These are phyloP conservation scores for Clinocottus analis DNA, from an alignment of 2,113 vertebrate species.

Conservation along the genomic window DNA sequence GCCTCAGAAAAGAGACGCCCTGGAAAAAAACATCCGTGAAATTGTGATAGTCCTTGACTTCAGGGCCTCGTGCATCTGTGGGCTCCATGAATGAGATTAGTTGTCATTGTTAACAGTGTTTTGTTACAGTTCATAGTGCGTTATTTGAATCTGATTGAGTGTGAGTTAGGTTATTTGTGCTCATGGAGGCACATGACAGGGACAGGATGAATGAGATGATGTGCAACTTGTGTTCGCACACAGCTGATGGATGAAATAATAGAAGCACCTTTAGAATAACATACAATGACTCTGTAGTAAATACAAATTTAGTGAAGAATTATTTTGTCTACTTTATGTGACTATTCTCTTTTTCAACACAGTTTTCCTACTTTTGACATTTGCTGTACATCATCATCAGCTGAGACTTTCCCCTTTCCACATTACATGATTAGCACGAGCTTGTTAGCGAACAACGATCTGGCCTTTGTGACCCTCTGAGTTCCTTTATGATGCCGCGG, in stretches of 20 bases:
- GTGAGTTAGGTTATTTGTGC: conserved; percentile 44
- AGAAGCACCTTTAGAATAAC: not conserved
- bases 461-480: not conserved
- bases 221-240: conserved; percentile 45
- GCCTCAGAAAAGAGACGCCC: not conserved
- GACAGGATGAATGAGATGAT: not conserved
- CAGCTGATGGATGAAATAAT: not conserved
- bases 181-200: conserved; percentile 60
- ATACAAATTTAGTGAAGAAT: not conserved
- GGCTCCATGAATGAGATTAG: conserved; percentile 40
- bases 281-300: not conserved
- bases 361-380: not conserved
- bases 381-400: not conserved
- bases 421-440: not conserved
- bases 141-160: conserved; percentile 41
- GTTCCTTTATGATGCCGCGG: too few relatives aligned
- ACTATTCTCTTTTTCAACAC: conserved; percentile 3
- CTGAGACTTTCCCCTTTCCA: not conserved
- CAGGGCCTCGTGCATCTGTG: not conserved
- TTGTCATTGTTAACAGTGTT: conserved; percentile 53
- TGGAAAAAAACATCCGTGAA: not conserved
- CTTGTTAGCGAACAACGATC: not conserved
- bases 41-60: not conserved
- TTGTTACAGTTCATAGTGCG: conserved; percentile 49
- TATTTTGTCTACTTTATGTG: too few relatives aligned